These are phyloP conservation scores for Oncorhynchus nerka DNA, from an alignment of 2,113 vertebrate genomes.

Conservation along the genomic window DNA sequence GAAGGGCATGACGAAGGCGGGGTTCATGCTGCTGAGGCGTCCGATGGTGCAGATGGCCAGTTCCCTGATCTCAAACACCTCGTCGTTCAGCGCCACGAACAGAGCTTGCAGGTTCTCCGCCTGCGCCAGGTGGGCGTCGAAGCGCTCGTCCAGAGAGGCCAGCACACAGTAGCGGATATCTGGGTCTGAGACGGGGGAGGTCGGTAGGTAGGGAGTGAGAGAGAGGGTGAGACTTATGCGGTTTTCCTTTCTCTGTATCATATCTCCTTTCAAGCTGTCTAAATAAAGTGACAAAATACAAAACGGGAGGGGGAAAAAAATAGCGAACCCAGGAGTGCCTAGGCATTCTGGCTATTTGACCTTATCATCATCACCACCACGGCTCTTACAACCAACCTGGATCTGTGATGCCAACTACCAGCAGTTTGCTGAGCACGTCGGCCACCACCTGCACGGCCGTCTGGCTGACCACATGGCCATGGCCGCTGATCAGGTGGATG, in stretches of 20 bases:
- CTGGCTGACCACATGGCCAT: slow-evolving; percentile 94
- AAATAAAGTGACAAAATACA: neutral
- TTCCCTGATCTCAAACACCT: slow-evolving; percentile 98
- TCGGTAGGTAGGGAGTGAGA: neutral
- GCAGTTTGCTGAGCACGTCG: slow-evolving; percentile 95
- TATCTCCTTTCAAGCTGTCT: too few species aligned
- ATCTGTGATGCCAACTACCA: slow-evolving; percentile 97
- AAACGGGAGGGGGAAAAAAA: neutral
- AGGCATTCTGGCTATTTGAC: too few species aligned
- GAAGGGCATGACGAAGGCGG: slow-evolving; percentile 99
- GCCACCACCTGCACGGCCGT: slow-evolving; percentile 97
- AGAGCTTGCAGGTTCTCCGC: slow-evolving; percentile 95
- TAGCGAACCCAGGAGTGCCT: neutral
- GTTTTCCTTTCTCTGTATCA: neutral
- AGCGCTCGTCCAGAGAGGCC: slow-evolving; percentile 96
- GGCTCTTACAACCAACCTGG: slow-evolving; percentile 76
- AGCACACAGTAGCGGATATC: slow-evolving; percentile 97
- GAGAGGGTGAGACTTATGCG: neutral
- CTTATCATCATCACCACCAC: too few species aligned
- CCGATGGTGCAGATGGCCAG: slow-evolving; percentile 97
- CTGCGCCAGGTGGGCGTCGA: slow-evolving; percentile 95
- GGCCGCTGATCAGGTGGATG: slow-evolving; percentile 91
- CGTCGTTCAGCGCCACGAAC: slow-evolving; percentile 95
- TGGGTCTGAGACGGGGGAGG: slow-evolving; percentile 78
- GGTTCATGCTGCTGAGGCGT: slow-evolving; percentile 98